Evolutionary conservation across 1,140 invertebrate genomes (phyloP).

Genomic region (Laupala kohalensis): DNA sequence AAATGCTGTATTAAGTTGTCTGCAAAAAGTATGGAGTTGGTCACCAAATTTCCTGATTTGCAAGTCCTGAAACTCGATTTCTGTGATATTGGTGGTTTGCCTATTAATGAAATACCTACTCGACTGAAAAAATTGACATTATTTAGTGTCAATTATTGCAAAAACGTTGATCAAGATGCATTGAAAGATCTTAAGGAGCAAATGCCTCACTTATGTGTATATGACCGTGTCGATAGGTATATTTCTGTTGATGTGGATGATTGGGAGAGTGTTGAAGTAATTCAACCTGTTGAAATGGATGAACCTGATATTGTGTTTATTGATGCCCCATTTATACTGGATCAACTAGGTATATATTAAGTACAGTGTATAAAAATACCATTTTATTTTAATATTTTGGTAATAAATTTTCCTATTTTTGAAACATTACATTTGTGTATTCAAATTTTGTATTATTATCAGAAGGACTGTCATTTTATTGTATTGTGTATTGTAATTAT

Average conservation of each 20-base stretch:
- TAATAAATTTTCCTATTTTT: background rate
- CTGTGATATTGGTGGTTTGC: background rate
- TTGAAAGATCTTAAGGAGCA: background rate
- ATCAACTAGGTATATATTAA: background rate
- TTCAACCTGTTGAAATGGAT: background rate
- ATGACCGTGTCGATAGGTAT: background rate
- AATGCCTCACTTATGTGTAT: background rate
- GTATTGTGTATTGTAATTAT: no score
- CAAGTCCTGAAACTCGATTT: background rate
- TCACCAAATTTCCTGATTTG: background rate
- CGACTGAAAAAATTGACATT: background rate
- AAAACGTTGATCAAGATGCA: background rate
- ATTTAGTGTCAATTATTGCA: background rate
- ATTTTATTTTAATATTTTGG: background rate
- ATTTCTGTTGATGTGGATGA: background rate
- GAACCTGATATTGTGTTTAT: background rate
- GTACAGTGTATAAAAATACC: background rate
- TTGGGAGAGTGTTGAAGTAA: background rate
- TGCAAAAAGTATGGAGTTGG: background rate
- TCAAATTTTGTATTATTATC: no score
- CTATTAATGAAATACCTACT: background rate
- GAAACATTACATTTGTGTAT: no score
- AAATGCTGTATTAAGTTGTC: background rate
- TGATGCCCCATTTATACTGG: background rate
- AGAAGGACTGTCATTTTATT: no score